These are phyloP conservation scores for Lycaena phlaeas DNA, from an alignment of 2,888 invertebrate genomes.

Conservation along the genomic window DNA sequence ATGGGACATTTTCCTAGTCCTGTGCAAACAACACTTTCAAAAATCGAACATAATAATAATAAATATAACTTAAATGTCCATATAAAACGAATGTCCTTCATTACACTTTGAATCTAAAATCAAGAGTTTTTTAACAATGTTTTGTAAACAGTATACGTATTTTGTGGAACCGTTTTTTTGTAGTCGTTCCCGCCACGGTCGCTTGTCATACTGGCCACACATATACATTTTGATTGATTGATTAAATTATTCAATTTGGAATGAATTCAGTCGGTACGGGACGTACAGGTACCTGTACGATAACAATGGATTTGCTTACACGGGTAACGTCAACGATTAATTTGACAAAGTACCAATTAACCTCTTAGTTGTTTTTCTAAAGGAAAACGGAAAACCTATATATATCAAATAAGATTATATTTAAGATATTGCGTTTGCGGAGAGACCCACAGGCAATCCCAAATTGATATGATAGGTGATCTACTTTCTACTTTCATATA, in stretches of 20 bases:
- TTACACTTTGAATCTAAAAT: slow-evolving; percentile 18
- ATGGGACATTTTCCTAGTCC: slow-evolving; percentile 80
- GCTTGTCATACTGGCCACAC: slow-evolving; percentile 22
- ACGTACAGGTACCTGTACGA: slow-evolving; percentile 12
- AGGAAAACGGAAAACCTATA: too few species aligned
- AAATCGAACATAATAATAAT: slow-evolving; percentile 33
- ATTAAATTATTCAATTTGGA: slow-evolving; percentile 16
- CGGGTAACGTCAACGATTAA: too few species aligned
- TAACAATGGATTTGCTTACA: slow-evolving; percentile 4
- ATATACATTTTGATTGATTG: slow-evolving; percentile 22
- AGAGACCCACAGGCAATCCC: too few species aligned
- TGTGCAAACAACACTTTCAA: slow-evolving; percentile 39
- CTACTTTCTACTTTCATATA: too few species aligned
- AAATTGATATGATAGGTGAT: too few species aligned
- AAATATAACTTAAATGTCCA: slow-evolving; percentile 29
- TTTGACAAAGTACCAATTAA: too few species aligned
- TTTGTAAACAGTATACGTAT: slow-evolving; percentile 21
- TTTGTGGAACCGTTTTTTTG: slow-evolving; percentile 19
- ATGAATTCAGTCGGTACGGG: slow-evolving; percentile 10
- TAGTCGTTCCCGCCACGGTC: slow-evolving; percentile 16
- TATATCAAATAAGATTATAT: too few species aligned
- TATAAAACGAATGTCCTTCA: slow-evolving; percentile 49
- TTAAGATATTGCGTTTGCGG: too few species aligned
- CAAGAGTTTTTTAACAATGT: slow-evolving; percentile 13
- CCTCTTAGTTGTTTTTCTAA: too few species aligned